A percentile compares a stretch with the other conserved stretches of the same genome.
Conservation (phyloP, 37 sponge, comb jelly and placozoan genomes). For the Halisarca cf. caerulea region DNA sequence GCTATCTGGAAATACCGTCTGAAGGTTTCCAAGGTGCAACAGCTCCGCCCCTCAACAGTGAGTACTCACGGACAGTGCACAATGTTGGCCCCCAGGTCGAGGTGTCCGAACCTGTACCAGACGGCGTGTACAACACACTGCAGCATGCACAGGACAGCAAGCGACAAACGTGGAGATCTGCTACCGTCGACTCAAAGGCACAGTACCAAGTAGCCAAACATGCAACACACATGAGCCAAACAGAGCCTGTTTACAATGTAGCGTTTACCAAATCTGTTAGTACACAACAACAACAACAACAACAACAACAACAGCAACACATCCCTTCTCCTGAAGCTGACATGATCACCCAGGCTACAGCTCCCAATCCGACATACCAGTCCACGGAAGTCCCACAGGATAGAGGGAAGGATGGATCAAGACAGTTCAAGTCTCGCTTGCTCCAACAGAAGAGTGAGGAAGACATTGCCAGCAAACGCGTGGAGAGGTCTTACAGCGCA, state of each 20-base stretch:
- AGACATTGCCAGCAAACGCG: background rate
- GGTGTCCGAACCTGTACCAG: background rate
- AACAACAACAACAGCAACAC: background rate
- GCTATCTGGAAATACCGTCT: conserved; percentile 7
- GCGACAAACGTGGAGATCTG: background rate
- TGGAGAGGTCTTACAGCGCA: background rate
- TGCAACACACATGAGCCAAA: no score
- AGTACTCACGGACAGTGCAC: background rate
- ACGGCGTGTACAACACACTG: background rate
- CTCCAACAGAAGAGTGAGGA: background rate
- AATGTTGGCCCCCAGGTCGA: background rate
- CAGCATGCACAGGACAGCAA: background rate
- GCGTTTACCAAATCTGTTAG: background rate
- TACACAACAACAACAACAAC: background rate
- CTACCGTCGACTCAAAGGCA: conserved; percentile 16
- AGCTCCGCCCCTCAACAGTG: background rate
- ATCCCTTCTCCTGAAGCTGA: background rate
- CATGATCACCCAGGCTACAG: background rate
- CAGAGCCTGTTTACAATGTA: background rate
- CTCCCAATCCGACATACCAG: conserved; percentile 7
- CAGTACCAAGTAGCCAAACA: conserved; percentile 5
- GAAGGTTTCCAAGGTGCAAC: background rate
- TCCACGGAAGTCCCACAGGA: background rate
- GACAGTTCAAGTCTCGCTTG: background rate
- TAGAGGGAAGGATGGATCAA: background rate